These are phyloP conservation scores for Pelecanus crispus DNA, from an alignment of 2,113 vertebrate genomes.

Conservation along the genomic window DNA sequence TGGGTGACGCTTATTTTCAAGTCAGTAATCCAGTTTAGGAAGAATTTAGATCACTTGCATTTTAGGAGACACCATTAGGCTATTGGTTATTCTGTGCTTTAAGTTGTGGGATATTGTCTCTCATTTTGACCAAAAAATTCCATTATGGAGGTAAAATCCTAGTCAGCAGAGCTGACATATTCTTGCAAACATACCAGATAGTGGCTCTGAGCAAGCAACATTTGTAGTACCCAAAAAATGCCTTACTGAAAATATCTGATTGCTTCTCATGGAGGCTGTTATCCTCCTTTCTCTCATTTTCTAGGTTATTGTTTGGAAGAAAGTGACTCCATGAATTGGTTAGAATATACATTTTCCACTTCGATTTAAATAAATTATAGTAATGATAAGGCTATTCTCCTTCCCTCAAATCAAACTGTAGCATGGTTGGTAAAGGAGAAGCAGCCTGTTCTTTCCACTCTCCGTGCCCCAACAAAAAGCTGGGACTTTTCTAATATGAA, in stretches of 20 bases:
- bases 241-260: not conserved
- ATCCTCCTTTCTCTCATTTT: not conserved
- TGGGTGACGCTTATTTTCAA: not conserved
- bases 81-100: not conserved
- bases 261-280: fast-evolving
- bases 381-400: not conserved
- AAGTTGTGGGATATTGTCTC: not conserved
- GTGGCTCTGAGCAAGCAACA: not conserved
- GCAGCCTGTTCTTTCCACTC: not conserved
- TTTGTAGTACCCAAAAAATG: not conserved
- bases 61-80: not conserved
- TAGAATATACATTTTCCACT: not conserved
- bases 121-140: not conserved
- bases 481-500: not conserved
- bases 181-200: not conserved
- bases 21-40: not conserved
- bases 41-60: not conserved
- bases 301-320: not conserved
- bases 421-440: not conserved
- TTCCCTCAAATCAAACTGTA: not conserved
- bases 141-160: not conserved
- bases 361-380: not conserved
- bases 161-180: not conserved
- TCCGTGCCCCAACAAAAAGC: not conserved
- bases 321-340: not conserved